These are phyloP conservation scores for Phasia obesa DNA, from an alignment of 2,888 invertebrate species.

Conservation along the genomic window DNA sequence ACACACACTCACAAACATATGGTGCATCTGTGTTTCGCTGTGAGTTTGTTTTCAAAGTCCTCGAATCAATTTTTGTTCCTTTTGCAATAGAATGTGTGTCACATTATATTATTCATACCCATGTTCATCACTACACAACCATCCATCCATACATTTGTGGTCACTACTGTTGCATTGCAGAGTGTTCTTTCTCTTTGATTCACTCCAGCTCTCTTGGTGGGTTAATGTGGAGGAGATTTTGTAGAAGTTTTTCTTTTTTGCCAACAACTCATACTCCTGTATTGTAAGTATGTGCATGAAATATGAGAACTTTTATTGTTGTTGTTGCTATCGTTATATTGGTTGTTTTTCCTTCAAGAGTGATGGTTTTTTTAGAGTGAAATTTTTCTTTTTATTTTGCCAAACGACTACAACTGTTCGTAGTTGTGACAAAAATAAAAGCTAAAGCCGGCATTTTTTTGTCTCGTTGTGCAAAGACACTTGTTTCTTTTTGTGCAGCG, in stretches of 20 bases:
- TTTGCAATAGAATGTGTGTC: slow-evolving; percentile 61
- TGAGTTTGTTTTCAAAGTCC: slow-evolving; percentile 11
- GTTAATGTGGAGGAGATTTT: slow-evolving; percentile 51
- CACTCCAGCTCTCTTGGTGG: slow-evolving; percentile 33
- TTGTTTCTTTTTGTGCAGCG: slow-evolving; percentile 31
- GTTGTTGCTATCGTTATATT: slow-evolving; percentile 21
- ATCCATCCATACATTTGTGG: slow-evolving; percentile 14
- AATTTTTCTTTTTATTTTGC: slow-evolving; percentile 57
- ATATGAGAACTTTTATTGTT: slow-evolving; percentile 9
- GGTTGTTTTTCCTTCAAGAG: slow-evolving; percentile 31
- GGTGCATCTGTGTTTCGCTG: background rate
- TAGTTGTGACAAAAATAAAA: background rate
- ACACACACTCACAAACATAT: background rate
- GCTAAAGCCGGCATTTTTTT: slow-evolving; percentile 17
- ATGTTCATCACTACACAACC: background rate
- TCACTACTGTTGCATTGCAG: slow-evolving; percentile 19
- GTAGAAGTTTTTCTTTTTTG: slow-evolving; percentile 58
- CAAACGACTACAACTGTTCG: background rate
- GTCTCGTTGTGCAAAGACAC: slow-evolving; percentile 12
- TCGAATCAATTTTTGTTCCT: slow-evolving; percentile 12
- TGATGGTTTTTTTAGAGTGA: slow-evolving; percentile 15
- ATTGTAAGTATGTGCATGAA: slow-evolving; percentile 10
- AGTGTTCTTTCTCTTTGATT: slow-evolving; percentile 5
- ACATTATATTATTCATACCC: slow-evolving; percentile 34
- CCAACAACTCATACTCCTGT: slow-evolving; percentile 23